Conservation (phyloP, 2,888 invertebrate species). For the Stenotaenia linearis region DNA sequence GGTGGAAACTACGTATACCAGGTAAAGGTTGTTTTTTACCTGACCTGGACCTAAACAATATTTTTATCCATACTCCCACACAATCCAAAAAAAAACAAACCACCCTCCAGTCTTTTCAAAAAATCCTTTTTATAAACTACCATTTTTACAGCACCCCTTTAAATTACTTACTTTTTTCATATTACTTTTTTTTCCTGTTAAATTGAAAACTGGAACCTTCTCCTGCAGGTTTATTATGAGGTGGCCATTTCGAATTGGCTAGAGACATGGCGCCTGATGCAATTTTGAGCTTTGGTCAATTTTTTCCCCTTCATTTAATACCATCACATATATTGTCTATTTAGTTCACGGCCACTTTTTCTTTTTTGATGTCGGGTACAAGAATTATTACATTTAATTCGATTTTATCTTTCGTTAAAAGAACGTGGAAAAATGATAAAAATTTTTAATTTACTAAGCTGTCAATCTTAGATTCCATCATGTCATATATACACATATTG, state of each 20-base stretch:
- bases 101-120: not conserved
- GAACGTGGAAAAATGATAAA: conserved; percentile 17
- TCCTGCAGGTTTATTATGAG: not conserved
- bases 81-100: not conserved
- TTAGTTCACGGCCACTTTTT: conserved; percentile 2
- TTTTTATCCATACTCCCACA: not conserved
- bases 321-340: conserved; percentile 10
- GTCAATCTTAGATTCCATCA: conserved; percentile 13
- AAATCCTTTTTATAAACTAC: not conserved
- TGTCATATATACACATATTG: conserved; percentile 8
- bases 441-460: conserved; percentile 26
- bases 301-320: not conserved
- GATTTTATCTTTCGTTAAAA: not conserved
- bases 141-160: not conserved
- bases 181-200: not conserved
- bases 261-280: not conserved
- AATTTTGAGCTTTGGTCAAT: not conserved
- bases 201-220: not conserved
- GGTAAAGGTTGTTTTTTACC: not conserved
- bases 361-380: not conserved
- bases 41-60: not conserved
- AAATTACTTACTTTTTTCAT: conserved; percentile 5
- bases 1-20: conserved; percentile 12
- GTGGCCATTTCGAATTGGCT: not conserved
- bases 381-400: conserved; percentile 10